These are phyloP conservation scores for Acromyrmex charruanus DNA, from an alignment of 1,140 invertebrate genomes.

Conservation along the genomic window DNA sequence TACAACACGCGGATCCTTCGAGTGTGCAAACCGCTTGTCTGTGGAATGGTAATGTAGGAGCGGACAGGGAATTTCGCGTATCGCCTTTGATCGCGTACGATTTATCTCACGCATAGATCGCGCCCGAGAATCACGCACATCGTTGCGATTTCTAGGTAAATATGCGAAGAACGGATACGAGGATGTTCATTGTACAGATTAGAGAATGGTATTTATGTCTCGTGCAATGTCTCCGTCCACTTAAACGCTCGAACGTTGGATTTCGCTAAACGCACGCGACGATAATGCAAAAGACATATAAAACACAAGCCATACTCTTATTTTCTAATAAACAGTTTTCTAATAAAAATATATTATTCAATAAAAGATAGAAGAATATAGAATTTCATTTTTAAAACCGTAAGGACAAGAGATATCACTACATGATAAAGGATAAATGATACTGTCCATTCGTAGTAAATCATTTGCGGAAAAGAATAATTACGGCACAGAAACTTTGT, in stretches of 20 bases:
- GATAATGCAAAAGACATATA: background rate
- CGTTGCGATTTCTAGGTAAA: slow-evolving; percentile 59
- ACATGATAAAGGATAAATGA: background rate
- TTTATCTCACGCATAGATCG: slow-evolving; percentile 61
- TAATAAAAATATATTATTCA: background rate
- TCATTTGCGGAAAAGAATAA: background rate
- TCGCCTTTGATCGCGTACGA: slow-evolving; percentile 46
- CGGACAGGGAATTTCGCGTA: slow-evolving; percentile 52
- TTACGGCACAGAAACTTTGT: background rate
- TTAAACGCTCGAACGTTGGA: background rate
- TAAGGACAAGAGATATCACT: background rate
- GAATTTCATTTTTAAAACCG: background rate
- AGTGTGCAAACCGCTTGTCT: slow-evolving; percentile 33
- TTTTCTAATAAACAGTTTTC: background rate
- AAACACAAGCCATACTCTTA: background rate
- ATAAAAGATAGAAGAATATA: background rate
- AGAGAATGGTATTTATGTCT: slow-evolving; percentile 46
- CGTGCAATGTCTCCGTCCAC: background rate
- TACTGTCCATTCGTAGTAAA: background rate
- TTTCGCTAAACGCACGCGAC: background rate
- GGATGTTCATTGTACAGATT: slow-evolving; percentile 49
- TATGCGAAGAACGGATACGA: slow-evolving; percentile 49
- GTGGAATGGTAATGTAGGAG: slow-evolving; percentile 22
- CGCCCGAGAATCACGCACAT: slow-evolving; percentile 38
- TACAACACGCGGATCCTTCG: slow-evolving; percentile 12